A percentile compares a stretch with the other conserved stretches of the same genome.
phyloP scores from a whole-genome alignment of 37 sponge, comb jelly and placozoan genomes.

The Bolinopsis microptera region DNA sequence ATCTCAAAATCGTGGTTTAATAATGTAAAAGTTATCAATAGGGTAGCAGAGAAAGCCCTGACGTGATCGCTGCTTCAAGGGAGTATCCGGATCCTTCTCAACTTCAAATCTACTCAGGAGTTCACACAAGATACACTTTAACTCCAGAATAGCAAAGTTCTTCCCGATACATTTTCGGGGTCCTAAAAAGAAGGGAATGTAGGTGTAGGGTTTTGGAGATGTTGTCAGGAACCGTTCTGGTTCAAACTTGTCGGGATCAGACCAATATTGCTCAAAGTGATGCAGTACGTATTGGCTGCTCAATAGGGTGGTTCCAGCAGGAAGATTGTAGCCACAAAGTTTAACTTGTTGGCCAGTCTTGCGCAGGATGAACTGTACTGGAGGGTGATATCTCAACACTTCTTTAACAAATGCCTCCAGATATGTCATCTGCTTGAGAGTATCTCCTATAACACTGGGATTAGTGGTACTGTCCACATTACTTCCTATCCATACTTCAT shows the following conservation, averaged over 20 bases:
- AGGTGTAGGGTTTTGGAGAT: slow-evolving; percentile 63
- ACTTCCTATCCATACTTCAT: not conserved
- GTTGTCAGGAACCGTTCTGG: slow-evolving; percentile 35
- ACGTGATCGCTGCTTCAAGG: not conserved
- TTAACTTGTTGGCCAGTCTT: not conserved
- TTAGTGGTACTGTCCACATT: not conserved
- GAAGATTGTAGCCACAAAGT: not conserved
- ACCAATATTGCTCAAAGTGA: slow-evolving; percentile 2
- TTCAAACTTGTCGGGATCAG: not conserved
- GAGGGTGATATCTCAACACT: slow-evolving; percentile 13
- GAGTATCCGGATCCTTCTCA: not conserved
- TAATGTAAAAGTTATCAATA: not conserved
- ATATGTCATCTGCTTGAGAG: slow-evolving; percentile 36
- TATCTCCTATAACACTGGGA: not conserved
- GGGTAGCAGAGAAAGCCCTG: not conserved
- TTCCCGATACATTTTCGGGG: slow-evolving; percentile 61
- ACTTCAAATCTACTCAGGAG: not conserved
- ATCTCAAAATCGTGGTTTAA: slow-evolving; percentile 16
- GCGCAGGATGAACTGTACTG: not conserved
- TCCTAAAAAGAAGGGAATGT: slow-evolving; percentile 55
- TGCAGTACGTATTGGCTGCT: slow-evolving; percentile 46
- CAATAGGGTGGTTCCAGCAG: not conserved
- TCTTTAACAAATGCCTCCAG: slow-evolving; percentile 40
- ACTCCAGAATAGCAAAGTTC: slow-evolving; percentile 50
- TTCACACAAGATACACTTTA: slow-evolving; percentile 11